phyloP scores from a whole-genome alignment of 2,797 vertebrate genomes.

The Myripristis jacobus region DNA sequence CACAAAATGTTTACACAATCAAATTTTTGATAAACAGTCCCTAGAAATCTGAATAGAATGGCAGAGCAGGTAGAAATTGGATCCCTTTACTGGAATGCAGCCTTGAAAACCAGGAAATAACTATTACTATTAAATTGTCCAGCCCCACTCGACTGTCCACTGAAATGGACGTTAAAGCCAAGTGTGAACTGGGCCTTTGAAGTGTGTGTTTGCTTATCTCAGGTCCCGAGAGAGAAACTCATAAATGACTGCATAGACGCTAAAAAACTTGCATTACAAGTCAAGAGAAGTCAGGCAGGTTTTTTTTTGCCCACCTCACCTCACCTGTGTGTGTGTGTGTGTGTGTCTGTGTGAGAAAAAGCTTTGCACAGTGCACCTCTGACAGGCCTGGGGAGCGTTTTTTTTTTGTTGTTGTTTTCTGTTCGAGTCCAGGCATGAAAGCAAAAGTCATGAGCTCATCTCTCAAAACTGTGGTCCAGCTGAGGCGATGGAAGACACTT shows the following conservation, averaged over 20 bases:
- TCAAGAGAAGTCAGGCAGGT: constrained; percentile 73
- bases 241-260: constrained; percentile 15
- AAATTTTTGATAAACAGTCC: too few relatives aligned
- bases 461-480: constrained; percentile 48
- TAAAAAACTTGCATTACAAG: constrained; percentile 67
- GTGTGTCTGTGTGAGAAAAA: constrained; percentile 30
- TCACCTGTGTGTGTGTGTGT: constrained; percentile 26
- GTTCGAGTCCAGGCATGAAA: constrained; percentile 73
- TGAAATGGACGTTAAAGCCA: too few relatives aligned
- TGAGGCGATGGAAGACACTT: constrained; percentile 34
- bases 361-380: constrained; percentile 16
- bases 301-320: constrained; percentile 61
- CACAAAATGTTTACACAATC: too few relatives aligned
- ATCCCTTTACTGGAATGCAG: too few relatives aligned
- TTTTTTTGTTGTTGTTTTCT: constrained; percentile 32
- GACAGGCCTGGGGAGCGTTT: constrained; percentile 57
- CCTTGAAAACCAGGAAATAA: too few relatives aligned
- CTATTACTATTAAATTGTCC: too few relatives aligned
- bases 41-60: too few relatives aligned
- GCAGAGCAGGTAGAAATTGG: too few relatives aligned
- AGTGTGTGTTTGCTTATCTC: background rate
- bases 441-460: constrained; percentile 60
- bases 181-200: too few relatives aligned
- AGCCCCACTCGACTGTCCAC: too few relatives aligned
- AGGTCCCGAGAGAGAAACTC: constrained; percentile 7